phyloP scores from a whole-genome alignment of 2,113 vertebrate species.

The Vicugna pacos region DNA sequence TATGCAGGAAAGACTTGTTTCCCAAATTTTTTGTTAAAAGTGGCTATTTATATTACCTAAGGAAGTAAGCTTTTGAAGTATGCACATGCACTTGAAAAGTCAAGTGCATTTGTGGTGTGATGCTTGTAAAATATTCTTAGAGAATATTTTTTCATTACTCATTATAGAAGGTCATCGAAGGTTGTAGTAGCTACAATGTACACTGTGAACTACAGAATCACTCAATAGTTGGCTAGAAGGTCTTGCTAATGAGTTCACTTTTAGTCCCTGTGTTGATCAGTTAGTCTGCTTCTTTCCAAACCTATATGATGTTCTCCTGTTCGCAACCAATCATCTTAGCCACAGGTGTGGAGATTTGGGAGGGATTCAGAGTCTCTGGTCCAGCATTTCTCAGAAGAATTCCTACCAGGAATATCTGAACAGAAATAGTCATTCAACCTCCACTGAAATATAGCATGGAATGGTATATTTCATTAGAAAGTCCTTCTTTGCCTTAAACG shows the following conservation, averaged over 20 bases:
- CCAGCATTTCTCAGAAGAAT: background rate
- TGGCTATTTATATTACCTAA: background rate
- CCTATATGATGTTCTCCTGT: background rate
- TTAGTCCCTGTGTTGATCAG: background rate
- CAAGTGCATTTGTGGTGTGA: background rate
- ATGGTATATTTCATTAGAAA: background rate
- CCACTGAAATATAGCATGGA: background rate
- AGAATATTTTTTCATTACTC: background rate
- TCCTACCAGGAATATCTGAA: background rate
- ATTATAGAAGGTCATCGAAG: background rate
- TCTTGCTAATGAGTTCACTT: background rate
- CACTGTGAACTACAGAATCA: background rate
- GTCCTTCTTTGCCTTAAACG: background rate
- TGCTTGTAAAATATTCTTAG: background rate
- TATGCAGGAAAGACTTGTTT: background rate
- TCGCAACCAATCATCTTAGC: background rate
- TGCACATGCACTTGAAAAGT: background rate
- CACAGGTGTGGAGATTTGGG: background rate
- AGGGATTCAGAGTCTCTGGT: background rate
- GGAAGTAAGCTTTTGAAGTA: background rate
- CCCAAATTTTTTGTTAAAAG: background rate
- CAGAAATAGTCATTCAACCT: background rate
- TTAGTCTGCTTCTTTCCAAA: background rate
- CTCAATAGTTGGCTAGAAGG: background rate
- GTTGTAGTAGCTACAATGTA: background rate